These are phyloP conservation scores for human DNA, from an alignment of 2,113 vertebrate genomes.

Conservation along the genomic window GRCh38 chr13:26951501-26952000, in stretches of 20 bases:
- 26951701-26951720: background rate
- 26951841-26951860: conserved; percentile 80
- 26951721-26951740: background rate
- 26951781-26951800: background rate
- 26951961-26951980: conserved; percentile 66
- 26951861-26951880: conserved; percentile 83
- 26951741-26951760: background rate
- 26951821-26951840: conserved; percentile 32
- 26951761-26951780: conserved; percentile 63
- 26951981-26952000: conserved; percentile 65
- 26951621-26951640: background rate
- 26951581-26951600: background rate
- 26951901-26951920: conserved; percentile 70
- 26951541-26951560: background rate
- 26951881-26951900: conserved; percentile 68
- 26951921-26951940: conserved; percentile 57
- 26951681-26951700: background rate
- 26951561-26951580: background rate
- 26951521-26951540: background rate
- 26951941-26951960: conserved; percentile 62
- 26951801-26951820: conserved; percentile 46
- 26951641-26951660: fast-evolving
- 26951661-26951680: too few species aligned
- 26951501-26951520: fast-evolving
- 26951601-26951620: background rate